Base-by-base conservation (phyloP, 2,888 invertebrate genomes). In the Lepidocyrtoides sp. region DNA sequence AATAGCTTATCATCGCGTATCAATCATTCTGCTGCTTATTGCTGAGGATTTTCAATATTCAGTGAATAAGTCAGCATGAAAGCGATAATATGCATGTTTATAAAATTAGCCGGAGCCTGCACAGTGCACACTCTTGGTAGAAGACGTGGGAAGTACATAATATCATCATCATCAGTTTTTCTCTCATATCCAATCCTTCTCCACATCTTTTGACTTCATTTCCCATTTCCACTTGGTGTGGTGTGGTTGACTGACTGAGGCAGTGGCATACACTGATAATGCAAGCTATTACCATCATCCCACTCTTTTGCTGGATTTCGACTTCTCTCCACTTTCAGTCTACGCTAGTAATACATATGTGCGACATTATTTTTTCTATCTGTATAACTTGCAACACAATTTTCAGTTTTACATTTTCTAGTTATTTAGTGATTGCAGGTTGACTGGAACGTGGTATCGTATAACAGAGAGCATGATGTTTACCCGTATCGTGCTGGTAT, bases 221-320 rank as follows among this genome's bases (percentile, higher is more conserved):
- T 79, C 79, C 79, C 79, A 79, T 79, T 87, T 63, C 79, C 66
- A 79, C 87, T 87, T 54, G 36, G 63, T 63, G 63, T 66, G 79
- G 79, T 79, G 66, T 60, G 57, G 79, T 36, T 57, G 79, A 36
- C 36, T 81, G 57, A 26, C 44, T 36, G 36, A 17, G 41, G 12
- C 7, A 8, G 36, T 8, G n/a, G 69, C 36, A 8, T 32, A 17
- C 17, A 36, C 8, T 2, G 60, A 36, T 5, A n/a, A 32, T 14
- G 29, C 29, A 12, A 20, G 54, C 26, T 26, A 26, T 26, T 2
- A 26, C 10, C 26, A 57, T 20, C 17, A 17, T 57, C 20, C 4
- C 48, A 54, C 51, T 17, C n/a, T 4, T 54, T 17, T 7, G n/a
- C n/a, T n/a, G 51, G 17, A 54, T 48, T 48, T 2, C 12, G 44